These are phyloP conservation scores for Ailurus styani DNA, from an alignment of 2,113 vertebrate genomes.

Conservation along the genomic window DNA sequence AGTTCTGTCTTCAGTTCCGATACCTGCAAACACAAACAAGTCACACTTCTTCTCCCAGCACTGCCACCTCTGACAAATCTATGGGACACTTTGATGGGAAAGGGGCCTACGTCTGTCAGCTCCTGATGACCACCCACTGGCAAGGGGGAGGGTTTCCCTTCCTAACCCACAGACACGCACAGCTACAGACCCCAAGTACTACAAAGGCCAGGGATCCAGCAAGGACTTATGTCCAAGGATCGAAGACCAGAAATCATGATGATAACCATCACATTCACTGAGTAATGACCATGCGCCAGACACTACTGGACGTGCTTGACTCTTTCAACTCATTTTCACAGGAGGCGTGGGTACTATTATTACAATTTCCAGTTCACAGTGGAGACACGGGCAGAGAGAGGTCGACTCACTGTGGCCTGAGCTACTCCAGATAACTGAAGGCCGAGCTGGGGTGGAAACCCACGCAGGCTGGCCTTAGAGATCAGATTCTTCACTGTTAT, in stretches of 20 bases:
- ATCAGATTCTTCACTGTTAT: not conserved
- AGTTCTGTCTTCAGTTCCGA: constrained; percentile 96
- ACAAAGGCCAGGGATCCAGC: not conserved
- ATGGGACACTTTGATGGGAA: not conserved
- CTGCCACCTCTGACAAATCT: not conserved
- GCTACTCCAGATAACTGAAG: not conserved
- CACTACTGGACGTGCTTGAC: not conserved
- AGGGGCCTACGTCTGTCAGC: not conserved
- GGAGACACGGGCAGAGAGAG: not conserved
- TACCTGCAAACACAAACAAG: constrained; percentile 83
- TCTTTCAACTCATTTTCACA: not conserved
- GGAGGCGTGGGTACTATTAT: not conserved
- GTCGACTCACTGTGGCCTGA: not conserved
- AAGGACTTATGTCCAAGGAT: not conserved
- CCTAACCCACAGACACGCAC: not conserved
- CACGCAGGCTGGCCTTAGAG: not conserved
- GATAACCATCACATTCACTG: not conserved
- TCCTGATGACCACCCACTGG: rapidly evolving
- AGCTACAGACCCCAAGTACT: not conserved
- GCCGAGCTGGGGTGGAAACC: not conserved
- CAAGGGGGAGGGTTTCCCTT: not conserved
- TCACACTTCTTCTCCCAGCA: not conserved
- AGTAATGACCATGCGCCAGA: not conserved
- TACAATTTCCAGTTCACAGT: not conserved
- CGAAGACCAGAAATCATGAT: not conserved